Conservation (phyloP, 2,888 invertebrate species). For the Aspidapion aeneum region DNA sequence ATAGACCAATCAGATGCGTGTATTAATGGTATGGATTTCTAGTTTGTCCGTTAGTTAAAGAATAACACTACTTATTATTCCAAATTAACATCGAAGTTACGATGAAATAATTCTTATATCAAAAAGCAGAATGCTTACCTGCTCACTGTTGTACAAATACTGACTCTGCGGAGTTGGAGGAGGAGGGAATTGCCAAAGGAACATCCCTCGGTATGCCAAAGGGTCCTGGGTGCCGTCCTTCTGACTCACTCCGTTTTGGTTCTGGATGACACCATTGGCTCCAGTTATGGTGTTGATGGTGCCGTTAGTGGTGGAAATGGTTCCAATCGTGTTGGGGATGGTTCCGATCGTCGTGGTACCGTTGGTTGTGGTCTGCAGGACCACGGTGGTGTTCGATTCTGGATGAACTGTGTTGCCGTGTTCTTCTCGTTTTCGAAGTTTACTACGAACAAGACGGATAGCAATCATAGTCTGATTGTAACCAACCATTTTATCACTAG, state of each 20-base stretch:
- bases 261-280: constrained; percentile 19
- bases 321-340: constrained; percentile 35
- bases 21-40: too few relatives aligned
- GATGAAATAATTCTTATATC: too few relatives aligned
- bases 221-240: constrained; percentile 46
- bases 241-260: constrained; percentile 39
- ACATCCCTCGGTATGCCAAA: constrained; percentile 63
- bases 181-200: constrained; percentile 82
- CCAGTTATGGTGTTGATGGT: constrained; percentile 24
- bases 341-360: constrained; percentile 33
- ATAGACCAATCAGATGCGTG: too few relatives aligned
- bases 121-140: constrained; percentile 66
- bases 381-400: constrained; percentile 52
- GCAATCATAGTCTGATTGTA: constrained; percentile 84
- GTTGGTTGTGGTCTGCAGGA: constrained; percentile 55
- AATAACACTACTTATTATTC: too few relatives aligned
- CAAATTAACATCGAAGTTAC: too few relatives aligned
- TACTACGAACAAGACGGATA: constrained; percentile 88
- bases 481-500: constrained; percentile 67
- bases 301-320: constrained; percentile 33
- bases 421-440: constrained; percentile 83
- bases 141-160: constrained; percentile 74
- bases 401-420: constrained; percentile 68
- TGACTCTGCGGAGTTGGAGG: constrained; percentile 65
- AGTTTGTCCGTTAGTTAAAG: too few relatives aligned